These are phyloP conservation scores for Pseudococcus longispinus DNA, from an alignment of 2,888 invertebrate species.

Conservation along the genomic window DNA sequence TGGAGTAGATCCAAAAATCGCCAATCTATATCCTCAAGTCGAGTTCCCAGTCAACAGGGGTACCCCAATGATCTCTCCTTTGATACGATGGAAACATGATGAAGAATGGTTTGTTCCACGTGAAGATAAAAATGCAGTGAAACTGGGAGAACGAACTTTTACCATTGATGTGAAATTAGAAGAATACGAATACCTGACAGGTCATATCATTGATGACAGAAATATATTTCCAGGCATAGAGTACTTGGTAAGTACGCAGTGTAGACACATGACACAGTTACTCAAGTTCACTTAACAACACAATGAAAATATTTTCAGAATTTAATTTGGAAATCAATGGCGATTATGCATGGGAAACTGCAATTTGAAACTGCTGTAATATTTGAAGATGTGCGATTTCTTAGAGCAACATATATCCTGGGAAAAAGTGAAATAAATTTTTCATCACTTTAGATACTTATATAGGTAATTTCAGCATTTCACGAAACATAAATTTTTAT, in stretches of 20 bases:
- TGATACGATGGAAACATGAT: constrained; percentile 69
- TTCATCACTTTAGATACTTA: not conserved
- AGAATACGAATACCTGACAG: not conserved
- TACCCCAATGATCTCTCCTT: constrained; percentile 67
- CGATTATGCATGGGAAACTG: not conserved
- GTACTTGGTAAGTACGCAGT: not conserved
- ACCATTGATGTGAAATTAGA: not conserved
- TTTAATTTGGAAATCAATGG: not conserved
- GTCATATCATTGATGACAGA: not conserved
- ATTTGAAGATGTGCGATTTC: not conserved
- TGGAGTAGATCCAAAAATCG: not conserved
- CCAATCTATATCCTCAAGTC: not conserved
- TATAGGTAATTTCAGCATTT: not conserved
- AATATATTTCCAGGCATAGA: not conserved
- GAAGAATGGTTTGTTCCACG: constrained; percentile 65
- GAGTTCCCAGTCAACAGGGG: constrained; percentile 60
- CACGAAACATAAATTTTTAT: not conserved
- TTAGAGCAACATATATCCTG: not conserved
- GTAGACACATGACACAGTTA: too few relatives aligned
- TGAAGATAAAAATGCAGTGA: not conserved
- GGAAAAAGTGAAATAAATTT: not conserved
- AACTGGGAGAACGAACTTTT: not conserved
- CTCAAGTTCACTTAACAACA: not conserved
- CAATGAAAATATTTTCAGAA: not conserved
- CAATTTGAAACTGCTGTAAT: not conserved